A percentile compares a stretch with the other conserved stretches of the same genome.
Evolutionary conservation across 2,888 invertebrate genomes (phyloP).

Genomic region (Chymomyza amoena): DNA sequence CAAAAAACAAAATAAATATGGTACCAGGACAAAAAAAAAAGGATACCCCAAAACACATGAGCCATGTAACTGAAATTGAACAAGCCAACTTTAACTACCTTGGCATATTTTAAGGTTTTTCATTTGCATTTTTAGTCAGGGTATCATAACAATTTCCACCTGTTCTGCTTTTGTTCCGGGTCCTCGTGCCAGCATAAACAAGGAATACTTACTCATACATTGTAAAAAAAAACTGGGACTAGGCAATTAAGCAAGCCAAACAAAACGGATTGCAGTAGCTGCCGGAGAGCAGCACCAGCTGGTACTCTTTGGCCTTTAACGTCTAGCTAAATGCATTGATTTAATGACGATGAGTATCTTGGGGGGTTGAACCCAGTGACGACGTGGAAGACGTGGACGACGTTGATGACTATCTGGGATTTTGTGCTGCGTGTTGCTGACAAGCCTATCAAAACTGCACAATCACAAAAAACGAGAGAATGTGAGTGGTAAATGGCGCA

Average conservation of each 20-base stretch:
- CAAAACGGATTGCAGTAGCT: not conserved
- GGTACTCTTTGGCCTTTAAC: not conserved
- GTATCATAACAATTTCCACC: not conserved
- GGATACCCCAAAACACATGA: slow-evolving; percentile 5
- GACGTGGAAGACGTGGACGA: not conserved
- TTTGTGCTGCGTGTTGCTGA: not conserved
- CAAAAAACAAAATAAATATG: slow-evolving; percentile 23
- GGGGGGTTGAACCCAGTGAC: not conserved
- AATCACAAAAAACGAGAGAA: slow-evolving; percentile 35
- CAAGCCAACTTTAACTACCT: slow-evolving; percentile 28
- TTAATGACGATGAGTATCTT: not conserved
- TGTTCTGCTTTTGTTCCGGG: not conserved
- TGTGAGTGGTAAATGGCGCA: not conserved
- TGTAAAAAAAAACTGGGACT: not conserved
- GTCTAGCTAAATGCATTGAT: not conserved
- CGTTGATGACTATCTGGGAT: not conserved
- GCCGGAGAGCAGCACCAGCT: not conserved
- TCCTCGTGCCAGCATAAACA: not conserved
- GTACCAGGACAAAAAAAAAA: not conserved
- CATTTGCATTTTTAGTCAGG: slow-evolving; percentile 58
- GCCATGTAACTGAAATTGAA: slow-evolving; percentile 17
- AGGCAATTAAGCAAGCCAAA: not conserved
- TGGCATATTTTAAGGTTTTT: slow-evolving; percentile 67
- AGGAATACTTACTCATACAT: not conserved
- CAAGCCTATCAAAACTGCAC: slow-evolving; percentile 66